Evolutionary conservation across 1,140 invertebrate genomes (phyloP), one percentile per base, ranked within the genome.

Genomic region (Macrobrachium nipponense): DNA sequence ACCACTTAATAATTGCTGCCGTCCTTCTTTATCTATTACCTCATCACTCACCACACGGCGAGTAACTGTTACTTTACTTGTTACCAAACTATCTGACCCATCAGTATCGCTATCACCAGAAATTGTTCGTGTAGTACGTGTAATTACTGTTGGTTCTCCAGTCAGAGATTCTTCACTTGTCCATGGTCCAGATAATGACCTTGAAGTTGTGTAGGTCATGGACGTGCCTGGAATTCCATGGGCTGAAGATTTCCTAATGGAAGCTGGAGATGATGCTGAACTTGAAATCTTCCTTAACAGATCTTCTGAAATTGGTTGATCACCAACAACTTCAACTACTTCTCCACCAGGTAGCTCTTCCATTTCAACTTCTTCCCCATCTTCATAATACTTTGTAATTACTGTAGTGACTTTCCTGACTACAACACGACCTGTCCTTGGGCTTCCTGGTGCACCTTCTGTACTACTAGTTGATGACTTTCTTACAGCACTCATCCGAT

Each of bases 311-410:
- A 89, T 83, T 61, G 85, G 81, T 36, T 87, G 84, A 82, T 80
- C 80, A 70, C 88, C 82, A 20, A 89, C 78, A 12, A 89, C 88
- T 87, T 89, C 88, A 20, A 89, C 88, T 27, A 87, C 87, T 83
- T 89, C 88, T 82, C 82, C 82, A 14, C 86, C 86, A 51, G 88
- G 88, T 14, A 89, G 20, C 59, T 89, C 86, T 77, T 89, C 88
- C 82, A 85, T 89, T 73, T 89, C 86, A 18, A 89, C 86, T 78
- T 89, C 88, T 27, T 89, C 88, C 2, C 88, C 88, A 70, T 89
- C 88, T 76, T 89, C 88, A 66, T 89, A 89, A 59, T 89, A 89
- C 64, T 89, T 89, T 5, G 88, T 89, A 4, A 89, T 89, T 8
- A 89, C 88, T 17, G 88, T 89, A 6, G 88, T 89, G 18, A 89